These are phyloP conservation scores for Proteles cristata DNA, from an alignment of 2,113 vertebrate genomes.

Conservation along the genomic window DNA sequence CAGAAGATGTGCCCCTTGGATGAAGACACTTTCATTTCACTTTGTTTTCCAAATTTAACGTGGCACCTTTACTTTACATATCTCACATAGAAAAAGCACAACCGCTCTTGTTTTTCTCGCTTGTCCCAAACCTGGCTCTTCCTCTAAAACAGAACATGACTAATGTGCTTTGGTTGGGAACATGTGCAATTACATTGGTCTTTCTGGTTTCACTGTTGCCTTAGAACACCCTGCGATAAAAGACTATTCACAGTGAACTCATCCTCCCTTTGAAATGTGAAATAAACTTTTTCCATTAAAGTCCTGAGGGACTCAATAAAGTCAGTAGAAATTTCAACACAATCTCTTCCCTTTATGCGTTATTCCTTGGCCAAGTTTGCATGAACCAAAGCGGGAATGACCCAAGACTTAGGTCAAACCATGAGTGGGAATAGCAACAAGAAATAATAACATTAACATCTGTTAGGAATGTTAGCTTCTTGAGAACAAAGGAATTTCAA, in stretches of 20 bases:
- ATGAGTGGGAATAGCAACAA: neutral
- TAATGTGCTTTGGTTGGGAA: neutral
- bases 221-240: neutral
- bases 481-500: neutral
- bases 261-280: constrained; percentile 3
- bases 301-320: neutral
- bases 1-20: neutral
- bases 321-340: neutral
- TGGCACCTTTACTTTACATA: neutral
- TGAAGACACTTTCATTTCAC: neutral
- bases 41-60: neutral
- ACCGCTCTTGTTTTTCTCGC: neutral
- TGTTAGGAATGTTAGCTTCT: neutral
- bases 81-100: neutral
- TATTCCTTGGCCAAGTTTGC: neutral
- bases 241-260: neutral
- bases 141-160: constrained; percentile 33
- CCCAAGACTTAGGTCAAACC: neutral
- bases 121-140: neutral
- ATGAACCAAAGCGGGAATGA: neutral
- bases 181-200: neutral
- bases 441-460: neutral
- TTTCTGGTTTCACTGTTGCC: neutral
- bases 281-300: constrained; percentile 14
- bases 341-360: neutral